Evolutionary conservation across 2,113 vertebrate species (phyloP), one percentile per base, ranked within the genome.

Genomic region (Halcyon malimbica): DNA sequence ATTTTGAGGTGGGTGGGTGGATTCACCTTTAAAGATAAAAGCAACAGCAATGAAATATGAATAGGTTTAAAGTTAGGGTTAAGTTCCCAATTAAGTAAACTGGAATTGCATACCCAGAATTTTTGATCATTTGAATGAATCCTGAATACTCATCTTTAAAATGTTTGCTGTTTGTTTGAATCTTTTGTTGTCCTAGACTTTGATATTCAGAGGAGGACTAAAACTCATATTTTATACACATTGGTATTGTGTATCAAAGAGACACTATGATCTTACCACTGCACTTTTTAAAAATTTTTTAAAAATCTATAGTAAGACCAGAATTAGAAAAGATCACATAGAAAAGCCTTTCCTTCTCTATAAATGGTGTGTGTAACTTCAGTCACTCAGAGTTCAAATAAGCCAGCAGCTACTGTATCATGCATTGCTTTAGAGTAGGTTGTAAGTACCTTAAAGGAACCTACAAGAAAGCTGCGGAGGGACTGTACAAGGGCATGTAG

Each of bases 1-100:
- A 46, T 48, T 48, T 8, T 35, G 44, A 17, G 2, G 13, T 10
- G 25, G 0, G 16, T 39, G 41, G 4, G 3, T 41, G 29, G 2
- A 2, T 24, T 46, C 11, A 1, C 6, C 46, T 85, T 70, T 77
- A 74, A 86, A 44, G 6, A 24, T 25, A 63, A 57, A 48, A 94
- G 18, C 5, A 59, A 33, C 12, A 80, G 6, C 9, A 59, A 60
- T 51, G 18, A 85, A 74, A 28, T 29, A 90, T 25, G 9, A 76
- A 80, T 33, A 15, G 5, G 3, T 39, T 79, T 83, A 80, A 77
- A 8, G 9, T 63, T 85, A 63, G 24, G 14, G 7, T 80, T 87
- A 63, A n/a, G 8, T 64, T 96, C 19, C 25, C 6, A 68, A 17
- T 54, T 68, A 91, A 82, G 24, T 21, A 37, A 73, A n/a, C 7